Evolutionary conservation across 37 sponge, comb jelly and placozoan genomes (phyloP).

Genomic region (Tethya wilhelma): DNA sequence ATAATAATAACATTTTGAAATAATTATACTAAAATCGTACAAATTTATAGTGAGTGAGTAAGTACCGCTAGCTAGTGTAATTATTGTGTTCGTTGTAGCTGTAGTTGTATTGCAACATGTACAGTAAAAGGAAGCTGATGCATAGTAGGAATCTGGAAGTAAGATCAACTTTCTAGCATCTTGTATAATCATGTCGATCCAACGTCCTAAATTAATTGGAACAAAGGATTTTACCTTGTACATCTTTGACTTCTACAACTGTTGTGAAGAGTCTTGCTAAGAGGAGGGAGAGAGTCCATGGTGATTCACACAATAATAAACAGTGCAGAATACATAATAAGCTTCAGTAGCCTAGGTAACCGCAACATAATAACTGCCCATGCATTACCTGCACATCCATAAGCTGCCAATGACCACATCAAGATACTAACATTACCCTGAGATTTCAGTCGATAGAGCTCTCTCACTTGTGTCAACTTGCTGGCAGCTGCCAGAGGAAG

Average conservation of each 20-base stretch:
- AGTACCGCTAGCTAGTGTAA: too few species aligned
- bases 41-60: too few species aligned
- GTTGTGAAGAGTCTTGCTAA: slow-evolving; percentile 31
- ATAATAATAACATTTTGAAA: too few species aligned
- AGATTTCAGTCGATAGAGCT: slow-evolving; percentile 13
- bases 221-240: background rate
- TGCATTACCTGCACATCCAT: slow-evolving; percentile 41
- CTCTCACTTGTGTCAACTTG: slow-evolving; percentile 16
- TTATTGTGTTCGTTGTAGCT: too few species aligned
- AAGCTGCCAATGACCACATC: slow-evolving; percentile 28
- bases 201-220: too few species aligned
- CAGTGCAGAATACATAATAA: background rate
- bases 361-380: background rate
- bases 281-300: background rate
- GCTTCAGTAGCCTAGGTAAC: background rate
- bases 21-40: too few species aligned
- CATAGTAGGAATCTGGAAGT: too few species aligned
- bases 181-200: too few species aligned
- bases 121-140: too few species aligned
- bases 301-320: background rate
- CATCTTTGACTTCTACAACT: slow-evolving; percentile 30
- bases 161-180: too few species aligned
- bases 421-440: slow-evolving; percentile 28
- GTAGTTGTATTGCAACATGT: too few species aligned
- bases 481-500: slow-evolving; percentile 22